Evolutionary conservation across 2,888 invertebrate species (phyloP), one percentile per base, ranked within the genome.

Genomic region (Drosophila atroscutellata): DNA sequence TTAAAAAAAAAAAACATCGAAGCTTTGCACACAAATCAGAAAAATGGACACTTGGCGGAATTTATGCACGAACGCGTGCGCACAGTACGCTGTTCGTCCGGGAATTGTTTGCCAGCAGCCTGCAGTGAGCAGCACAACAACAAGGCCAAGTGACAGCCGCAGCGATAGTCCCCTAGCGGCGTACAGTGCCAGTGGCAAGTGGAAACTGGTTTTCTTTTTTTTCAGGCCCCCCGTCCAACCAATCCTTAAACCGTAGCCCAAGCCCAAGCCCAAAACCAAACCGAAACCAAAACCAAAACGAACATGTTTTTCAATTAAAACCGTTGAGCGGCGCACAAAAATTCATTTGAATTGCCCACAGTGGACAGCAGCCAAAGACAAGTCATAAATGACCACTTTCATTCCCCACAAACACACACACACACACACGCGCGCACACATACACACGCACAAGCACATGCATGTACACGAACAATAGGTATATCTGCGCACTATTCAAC

Each of bases 51-150:
- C 90, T 86, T 86, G 90, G 81, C 73, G 83, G 86, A 83, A 87
- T 87, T 87, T 87, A 90, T 90, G 87, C 87, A 87, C 89, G 87
- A 87, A 86, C 82, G 90, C 84, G 87, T 84, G 89, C 86, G 83
- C 75, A 86, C 79, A 89, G 88, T 82, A 73, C 74, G 72, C 67
- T 67, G 75, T 34, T 30, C 49, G 74, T 60, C 74, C 79, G 76
- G 77, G 81, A 83, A 89, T 83, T 88, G 84, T 89, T 86, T 83
- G 83, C 81, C 69, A 68, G 52, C 69, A 47, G 67, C 47, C 67
- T 60, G 63, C 39, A 52, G 58, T 42, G 52, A 52, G 39, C 26
- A 42, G 39, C 49, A 52, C 49, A 64, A 51, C 57, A 45, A 39
- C 72, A 58, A 73, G 73, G 39, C 73, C 65, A 79, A 70, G 63